These are phyloP conservation scores for Diachasmimorpha longicaudata DNA, from an alignment of 1,140 invertebrate genomes.

Conservation along the genomic window DNA sequence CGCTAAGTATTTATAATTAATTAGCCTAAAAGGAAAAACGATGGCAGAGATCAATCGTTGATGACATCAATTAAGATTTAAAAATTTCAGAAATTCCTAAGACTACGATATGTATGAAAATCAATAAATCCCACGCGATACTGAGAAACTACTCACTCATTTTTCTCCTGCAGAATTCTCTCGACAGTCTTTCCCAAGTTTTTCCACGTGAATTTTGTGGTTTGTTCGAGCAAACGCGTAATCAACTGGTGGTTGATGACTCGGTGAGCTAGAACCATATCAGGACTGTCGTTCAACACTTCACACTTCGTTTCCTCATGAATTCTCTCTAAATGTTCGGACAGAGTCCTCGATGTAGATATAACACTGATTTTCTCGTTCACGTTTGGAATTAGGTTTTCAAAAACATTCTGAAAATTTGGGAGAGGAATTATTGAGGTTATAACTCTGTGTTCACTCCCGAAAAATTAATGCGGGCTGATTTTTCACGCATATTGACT, in stretches of 20 bases:
- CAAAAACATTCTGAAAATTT: slow-evolving; percentile 35
- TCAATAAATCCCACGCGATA: slow-evolving; percentile 42
- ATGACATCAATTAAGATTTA: neutral
- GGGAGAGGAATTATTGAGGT: neutral
- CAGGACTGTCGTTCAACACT: slow-evolving; percentile 24
- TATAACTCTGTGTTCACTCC: too few relatives aligned
- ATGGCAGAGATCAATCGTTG: neutral
- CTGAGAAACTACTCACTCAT: neutral
- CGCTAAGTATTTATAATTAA: slow-evolving; percentile 31
- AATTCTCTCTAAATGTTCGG: slow-evolving; percentile 20
- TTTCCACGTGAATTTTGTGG: slow-evolving; percentile 33
- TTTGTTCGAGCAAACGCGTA: slow-evolving; percentile 19
- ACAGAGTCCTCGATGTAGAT: slow-evolving; percentile 18
- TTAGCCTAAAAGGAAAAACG: slow-evolving; percentile 6
- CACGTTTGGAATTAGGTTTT: slow-evolving; percentile 27
- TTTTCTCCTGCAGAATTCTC: slow-evolving; percentile 10
- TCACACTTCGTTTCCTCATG: slow-evolving; percentile 32
- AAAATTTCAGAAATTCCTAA: slow-evolving; percentile 1
- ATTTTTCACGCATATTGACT: too few relatives aligned
- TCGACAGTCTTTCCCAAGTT: slow-evolving; percentile 19
- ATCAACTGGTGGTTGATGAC: slow-evolving; percentile 39
- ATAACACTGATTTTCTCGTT: slow-evolving; percentile 21
- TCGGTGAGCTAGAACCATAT: slow-evolving; percentile 37
- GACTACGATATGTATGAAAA: slow-evolving; percentile 38
- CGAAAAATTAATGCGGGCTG: too few relatives aligned